Conservation (phyloP, 2,113 vertebrate genomes). For the Crotalus tigris region DNA sequence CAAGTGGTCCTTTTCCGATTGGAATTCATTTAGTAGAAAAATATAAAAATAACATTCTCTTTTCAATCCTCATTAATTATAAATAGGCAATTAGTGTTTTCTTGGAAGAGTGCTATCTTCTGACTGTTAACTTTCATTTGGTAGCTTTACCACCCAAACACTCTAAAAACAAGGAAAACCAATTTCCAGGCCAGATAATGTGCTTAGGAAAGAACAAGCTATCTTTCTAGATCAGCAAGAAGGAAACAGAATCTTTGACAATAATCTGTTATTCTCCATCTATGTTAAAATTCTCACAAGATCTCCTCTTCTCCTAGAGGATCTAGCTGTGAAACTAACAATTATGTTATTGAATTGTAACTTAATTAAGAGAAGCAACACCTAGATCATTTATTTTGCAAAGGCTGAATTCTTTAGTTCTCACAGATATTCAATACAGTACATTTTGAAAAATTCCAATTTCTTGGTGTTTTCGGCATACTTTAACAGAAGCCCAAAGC, state of each 20-base stretch:
- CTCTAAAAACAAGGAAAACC: background rate
- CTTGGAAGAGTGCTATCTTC: too few species aligned
- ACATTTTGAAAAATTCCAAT: background rate
- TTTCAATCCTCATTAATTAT: too few species aligned
- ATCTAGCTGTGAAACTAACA: constrained; percentile 40
- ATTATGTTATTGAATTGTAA: background rate
- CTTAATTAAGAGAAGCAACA: background rate
- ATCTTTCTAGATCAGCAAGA: background rate
- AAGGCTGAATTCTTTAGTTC: rapidly evolving
- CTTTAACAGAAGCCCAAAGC: background rate
- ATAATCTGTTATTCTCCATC: constrained; percentile 28
- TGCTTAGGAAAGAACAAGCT: background rate
- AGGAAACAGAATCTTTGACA: background rate
- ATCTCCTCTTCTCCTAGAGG: constrained; percentile 37
- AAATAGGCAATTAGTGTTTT: too few species aligned
- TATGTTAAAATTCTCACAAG: constrained; percentile 53
- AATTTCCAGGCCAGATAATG: background rate
- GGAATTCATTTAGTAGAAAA: background rate
- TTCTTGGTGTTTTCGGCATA: background rate
- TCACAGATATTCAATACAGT: background rate
- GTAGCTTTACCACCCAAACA: background rate
- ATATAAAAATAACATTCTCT: too few species aligned
- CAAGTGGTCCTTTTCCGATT: background rate
- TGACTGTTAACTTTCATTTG: too few species aligned
- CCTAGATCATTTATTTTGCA: background rate